Conservation (phyloP, 2,113 vertebrate genomes). For the Laticauda laticaudata region DNA sequence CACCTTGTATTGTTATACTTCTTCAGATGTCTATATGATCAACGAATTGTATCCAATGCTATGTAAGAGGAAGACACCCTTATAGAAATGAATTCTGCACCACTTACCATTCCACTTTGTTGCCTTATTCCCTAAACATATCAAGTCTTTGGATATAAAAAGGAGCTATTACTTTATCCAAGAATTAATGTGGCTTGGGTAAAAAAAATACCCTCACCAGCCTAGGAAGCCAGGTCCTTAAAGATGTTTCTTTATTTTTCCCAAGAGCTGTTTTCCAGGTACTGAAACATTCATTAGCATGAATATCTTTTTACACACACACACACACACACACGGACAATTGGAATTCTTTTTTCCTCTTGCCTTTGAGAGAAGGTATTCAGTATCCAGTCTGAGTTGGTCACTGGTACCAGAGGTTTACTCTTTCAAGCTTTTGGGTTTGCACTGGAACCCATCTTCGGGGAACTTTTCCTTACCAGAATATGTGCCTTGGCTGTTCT, state of each 20-base stretch:
- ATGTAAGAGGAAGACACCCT: neutral
- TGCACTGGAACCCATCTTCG: neutral
- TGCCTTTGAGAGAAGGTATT: neutral
- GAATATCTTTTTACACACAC: neutral
- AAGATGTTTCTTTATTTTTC: neutral
- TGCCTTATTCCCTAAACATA: neutral
- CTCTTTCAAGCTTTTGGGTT: too few species aligned
- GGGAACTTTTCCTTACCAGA: neutral
- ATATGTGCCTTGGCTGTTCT: neutral
- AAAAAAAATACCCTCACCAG: neutral
- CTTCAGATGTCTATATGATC: neutral
- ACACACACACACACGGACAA: neutral
- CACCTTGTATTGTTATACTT: neutral
- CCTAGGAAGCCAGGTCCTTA: neutral
- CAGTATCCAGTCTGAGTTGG: neutral
- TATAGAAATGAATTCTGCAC: neutral
- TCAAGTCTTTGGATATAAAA: neutral
- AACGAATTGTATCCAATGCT: neutral
- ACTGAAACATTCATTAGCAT: neutral
- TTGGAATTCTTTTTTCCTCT: neutral
- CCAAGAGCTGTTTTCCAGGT: neutral
- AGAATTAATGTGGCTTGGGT: neutral
- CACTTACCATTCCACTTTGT: neutral
- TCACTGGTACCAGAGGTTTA: neutral
- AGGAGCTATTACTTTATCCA: neutral